These are phyloP conservation scores for Phrynosoma platyrhinos DNA, from an alignment of 2,113 vertebrate genomes.

Conservation along the genomic window DNA sequence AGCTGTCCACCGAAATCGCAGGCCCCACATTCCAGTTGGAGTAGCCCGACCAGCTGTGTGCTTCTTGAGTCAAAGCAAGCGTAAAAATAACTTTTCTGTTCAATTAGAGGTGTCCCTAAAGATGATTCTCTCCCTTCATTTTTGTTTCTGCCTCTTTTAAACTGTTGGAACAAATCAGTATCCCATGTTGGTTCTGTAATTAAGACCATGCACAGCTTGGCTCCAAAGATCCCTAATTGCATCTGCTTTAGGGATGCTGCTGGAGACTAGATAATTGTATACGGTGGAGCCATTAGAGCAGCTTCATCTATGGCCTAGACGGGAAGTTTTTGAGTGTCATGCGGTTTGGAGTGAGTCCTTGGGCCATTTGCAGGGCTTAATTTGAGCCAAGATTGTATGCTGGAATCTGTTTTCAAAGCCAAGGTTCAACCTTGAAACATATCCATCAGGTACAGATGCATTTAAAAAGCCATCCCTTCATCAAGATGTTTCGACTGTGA, in stretches of 20 bases:
- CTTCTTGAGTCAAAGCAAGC: slow-evolving; percentile 51
- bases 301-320: slow-evolving; percentile 56
- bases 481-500: neutral
- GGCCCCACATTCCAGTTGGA: neutral
- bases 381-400: slow-evolving; percentile 4
- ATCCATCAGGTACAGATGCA: neutral
- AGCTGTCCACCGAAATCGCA: neutral
- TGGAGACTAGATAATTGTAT: slow-evolving; percentile 72
- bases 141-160: slow-evolving; percentile 51
- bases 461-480: neutral
- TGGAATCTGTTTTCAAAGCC: slow-evolving; percentile 6
- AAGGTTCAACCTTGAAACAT: slow-evolving; percentile 7
- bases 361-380: neutral
- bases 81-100: slow-evolving; percentile 59
- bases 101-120: slow-evolving; percentile 61
- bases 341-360: slow-evolving; percentile 15
- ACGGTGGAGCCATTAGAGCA: slow-evolving; percentile 67
- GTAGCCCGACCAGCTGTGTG: slow-evolving; percentile 25
- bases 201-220: slow-evolving; percentile 78
- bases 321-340: slow-evolving; percentile 59
- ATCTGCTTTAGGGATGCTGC: slow-evolving; percentile 75
- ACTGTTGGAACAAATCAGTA: slow-evolving; percentile 76
- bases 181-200: slow-evolving; percentile 82
- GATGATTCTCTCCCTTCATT: slow-evolving; percentile 45
- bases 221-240: slow-evolving; percentile 74